A percentile compares a stretch with the other conserved stretches of the same genome.
Evolutionary conservation across 2,797 vertebrate genomes (phyloP).

Genomic region (Paedocypris micromegethes): DNA sequence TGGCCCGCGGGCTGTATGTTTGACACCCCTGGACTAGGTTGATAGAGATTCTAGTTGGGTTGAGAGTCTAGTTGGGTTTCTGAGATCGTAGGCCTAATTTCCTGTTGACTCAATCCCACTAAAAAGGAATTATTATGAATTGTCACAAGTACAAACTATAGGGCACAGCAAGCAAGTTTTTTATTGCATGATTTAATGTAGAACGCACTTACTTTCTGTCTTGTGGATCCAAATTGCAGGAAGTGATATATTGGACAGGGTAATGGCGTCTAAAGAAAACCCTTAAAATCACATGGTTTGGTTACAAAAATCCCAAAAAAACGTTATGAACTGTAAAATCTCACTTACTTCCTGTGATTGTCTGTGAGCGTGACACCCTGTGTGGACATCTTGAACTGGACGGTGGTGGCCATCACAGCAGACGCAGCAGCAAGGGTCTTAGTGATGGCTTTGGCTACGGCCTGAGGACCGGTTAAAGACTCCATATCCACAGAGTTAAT

Average conservation of each 20-base stretch:
- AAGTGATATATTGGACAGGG: conserved; percentile 87
- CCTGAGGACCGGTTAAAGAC: conserved; percentile 93
- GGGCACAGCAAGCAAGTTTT: no score
- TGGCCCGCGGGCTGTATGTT: no score
- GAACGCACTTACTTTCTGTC: conserved; percentile 84
- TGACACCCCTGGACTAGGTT: no score
- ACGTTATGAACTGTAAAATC: not conserved
- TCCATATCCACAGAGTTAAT: conserved; percentile 98
- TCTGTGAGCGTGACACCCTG: conserved; percentile 97
- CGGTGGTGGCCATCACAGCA: conserved; percentile 76
- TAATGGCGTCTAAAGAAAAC: conserved; percentile 95
- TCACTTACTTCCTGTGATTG: conserved; percentile 94
- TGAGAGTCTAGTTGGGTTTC: not conserved
- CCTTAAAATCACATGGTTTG: conserved; percentile 56
- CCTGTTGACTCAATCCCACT: no score
- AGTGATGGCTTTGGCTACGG: conserved; percentile 84
- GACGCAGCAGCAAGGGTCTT: conserved; percentile 81
- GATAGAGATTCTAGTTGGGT: not conserved
- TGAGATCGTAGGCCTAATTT: not conserved
- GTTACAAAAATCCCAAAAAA: not conserved
- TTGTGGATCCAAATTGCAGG: conserved; percentile 88
- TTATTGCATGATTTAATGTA: no score
- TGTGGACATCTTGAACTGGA: conserved; percentile 92
- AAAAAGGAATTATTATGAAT: no score
- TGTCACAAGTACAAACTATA: no score